phyloP scores from a whole-genome alignment of 2,888 invertebrate species.

The Noctua pronuba region DNA sequence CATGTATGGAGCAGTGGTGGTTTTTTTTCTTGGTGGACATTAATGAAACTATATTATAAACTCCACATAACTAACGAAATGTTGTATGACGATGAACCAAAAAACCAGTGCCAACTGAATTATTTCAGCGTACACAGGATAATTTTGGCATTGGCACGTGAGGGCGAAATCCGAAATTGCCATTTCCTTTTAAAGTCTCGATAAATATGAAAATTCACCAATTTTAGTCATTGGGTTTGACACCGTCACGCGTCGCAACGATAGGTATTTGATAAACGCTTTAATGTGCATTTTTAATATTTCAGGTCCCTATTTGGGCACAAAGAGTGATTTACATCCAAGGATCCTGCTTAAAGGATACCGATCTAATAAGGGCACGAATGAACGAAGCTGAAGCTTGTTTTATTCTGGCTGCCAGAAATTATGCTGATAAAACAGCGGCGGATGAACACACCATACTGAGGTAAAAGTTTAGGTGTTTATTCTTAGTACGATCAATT shows the following conservation, averaged over 20 bases:
- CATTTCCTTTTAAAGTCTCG: background rate
- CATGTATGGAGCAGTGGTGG: too few relatives aligned
- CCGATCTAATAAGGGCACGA: slow-evolving; percentile 97
- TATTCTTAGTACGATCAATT: background rate
- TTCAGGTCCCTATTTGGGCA: slow-evolving; percentile 98
- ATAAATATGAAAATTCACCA: background rate
- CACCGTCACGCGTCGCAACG: background rate
- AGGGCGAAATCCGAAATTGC: background rate
- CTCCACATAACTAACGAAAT: background rate
- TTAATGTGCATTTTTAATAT: slow-evolving; percentile 11
- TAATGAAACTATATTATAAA: background rate
- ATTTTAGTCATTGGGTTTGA: background rate
- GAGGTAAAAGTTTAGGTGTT: slow-evolving; percentile 77
- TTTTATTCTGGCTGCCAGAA: slow-evolving; percentile 98
- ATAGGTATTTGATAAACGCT: background rate
- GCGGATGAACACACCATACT: slow-evolving; percentile 95
- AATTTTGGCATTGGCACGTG: background rate
- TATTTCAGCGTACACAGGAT: background rate
- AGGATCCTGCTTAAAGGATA: slow-evolving; percentile 99
- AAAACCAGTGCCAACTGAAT: too few relatives aligned
- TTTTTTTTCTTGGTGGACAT: too few relatives aligned
- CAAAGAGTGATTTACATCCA: slow-evolving; percentile 99
- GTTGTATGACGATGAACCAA: background rate
- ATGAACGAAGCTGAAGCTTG: slow-evolving; percentile 99
- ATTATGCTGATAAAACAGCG: slow-evolving; percentile 98